These are phyloP conservation scores for Chrysomela aeneicollis DNA, from an alignment of 2,888 invertebrate species.

Conservation along the genomic window DNA sequence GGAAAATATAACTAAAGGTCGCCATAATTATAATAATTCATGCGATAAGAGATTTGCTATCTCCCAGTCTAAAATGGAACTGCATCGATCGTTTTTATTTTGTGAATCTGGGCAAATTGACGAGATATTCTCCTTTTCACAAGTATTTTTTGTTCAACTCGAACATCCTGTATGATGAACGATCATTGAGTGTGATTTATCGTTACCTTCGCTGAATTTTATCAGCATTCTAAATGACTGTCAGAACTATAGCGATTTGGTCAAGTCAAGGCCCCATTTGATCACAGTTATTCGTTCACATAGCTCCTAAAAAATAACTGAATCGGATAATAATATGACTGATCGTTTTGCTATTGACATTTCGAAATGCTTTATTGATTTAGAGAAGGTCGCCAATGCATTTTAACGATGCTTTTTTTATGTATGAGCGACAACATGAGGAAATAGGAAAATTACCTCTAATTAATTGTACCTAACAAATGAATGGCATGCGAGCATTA, in stretches of 20 bases:
- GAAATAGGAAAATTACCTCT: not conserved
- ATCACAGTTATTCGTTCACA: not conserved
- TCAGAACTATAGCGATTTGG: not conserved
- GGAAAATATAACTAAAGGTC: too few species aligned
- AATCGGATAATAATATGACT: not conserved
- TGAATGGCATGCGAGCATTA: too few species aligned
- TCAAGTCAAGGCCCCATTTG: not conserved
- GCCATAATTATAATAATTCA: too few species aligned
- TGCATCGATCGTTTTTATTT: too few species aligned
- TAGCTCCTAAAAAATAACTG: not conserved
- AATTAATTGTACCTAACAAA: not conserved
- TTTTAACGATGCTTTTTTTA: not conserved
- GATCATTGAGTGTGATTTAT: too few species aligned
- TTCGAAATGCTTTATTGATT: constrained; percentile 17
- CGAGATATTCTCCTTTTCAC: too few species aligned
- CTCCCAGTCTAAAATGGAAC: too few species aligned
- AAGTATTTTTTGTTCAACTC: too few species aligned
- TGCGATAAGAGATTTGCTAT: too few species aligned
- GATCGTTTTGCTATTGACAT: constrained; percentile 5
- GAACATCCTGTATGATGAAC: too few species aligned
- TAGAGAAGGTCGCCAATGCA: constrained; percentile 8
- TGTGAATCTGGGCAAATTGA: too few species aligned
- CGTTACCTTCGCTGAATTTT: not conserved
- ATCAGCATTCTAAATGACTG: not conserved
- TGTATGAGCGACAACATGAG: not conserved